Evolutionary conservation across 2,888 invertebrate species (phyloP).

Genomic region (Caenorhabditis sulstoni): DNA sequence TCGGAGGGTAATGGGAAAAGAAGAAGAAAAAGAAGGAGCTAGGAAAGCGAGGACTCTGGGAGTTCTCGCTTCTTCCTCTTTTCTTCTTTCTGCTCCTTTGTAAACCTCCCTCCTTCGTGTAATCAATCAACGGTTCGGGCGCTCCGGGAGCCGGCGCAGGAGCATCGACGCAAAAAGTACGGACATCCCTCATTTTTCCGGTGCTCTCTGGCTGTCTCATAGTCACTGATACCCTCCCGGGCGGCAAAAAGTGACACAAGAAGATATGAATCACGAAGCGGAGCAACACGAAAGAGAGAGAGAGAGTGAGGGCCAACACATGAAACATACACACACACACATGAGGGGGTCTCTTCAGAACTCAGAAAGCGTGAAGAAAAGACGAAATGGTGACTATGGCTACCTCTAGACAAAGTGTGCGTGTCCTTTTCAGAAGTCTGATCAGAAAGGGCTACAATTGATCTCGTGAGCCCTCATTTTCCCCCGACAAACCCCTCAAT

Average conservation of each 20-base stretch:
- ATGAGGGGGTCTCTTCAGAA: too few relatives aligned
- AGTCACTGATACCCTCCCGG: constrained; percentile 11
- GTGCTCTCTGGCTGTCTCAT: constrained; percentile 1
- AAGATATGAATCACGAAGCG: constrained; percentile 20
- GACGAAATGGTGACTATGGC: neutral
- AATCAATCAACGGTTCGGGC: constrained; percentile 36
- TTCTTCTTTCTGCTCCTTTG: constrained; percentile 2
- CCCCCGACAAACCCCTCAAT: constrained; percentile 1
- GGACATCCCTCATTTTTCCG: constrained; percentile 47
- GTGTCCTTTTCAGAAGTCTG: constrained; percentile 19
- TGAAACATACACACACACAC: too few relatives aligned
- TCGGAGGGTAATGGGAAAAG: neutral
- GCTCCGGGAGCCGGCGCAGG: neutral
- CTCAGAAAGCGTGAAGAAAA: constrained; percentile 8
- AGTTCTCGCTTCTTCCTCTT: neutral
- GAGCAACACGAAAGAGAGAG: neutral
- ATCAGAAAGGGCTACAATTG: neutral
- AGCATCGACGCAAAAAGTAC: constrained; percentile 21
- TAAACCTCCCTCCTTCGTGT: constrained; percentile 12
- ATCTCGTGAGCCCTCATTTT: neutral
- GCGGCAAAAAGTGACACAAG: constrained; percentile 8
- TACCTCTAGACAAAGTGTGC: neutral
- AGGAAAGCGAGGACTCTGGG: neutral
- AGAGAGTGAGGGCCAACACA: neutral
- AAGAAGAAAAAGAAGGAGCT: neutral